phyloP scores from a whole-genome alignment of 2,888 invertebrate genomes.

The Tetragonula carbonaria region DNA sequence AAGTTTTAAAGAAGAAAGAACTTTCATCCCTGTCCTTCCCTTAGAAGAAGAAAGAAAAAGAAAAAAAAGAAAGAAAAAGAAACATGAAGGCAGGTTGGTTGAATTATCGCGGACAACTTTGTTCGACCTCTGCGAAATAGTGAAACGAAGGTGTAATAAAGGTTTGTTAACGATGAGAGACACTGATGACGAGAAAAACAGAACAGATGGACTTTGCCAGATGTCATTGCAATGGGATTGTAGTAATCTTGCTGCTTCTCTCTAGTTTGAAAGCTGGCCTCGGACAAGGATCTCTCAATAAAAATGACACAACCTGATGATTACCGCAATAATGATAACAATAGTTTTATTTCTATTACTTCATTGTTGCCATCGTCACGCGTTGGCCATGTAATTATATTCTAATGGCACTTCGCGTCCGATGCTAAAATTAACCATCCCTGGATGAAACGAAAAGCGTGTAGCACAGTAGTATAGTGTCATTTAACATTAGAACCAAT shows the following conservation, averaged over 20 bases:
- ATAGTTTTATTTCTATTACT: conserved; percentile 26
- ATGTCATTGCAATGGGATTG: conserved; percentile 55
- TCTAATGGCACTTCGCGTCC: not conserved
- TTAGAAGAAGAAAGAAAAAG: too few relatives aligned
- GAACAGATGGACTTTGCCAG: conserved; percentile 62
- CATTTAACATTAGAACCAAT: too few relatives aligned
- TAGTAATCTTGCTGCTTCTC: conserved; percentile 52
- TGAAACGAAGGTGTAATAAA: conserved; percentile 17
- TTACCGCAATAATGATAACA: conserved; percentile 40
- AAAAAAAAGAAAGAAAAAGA: not conserved
- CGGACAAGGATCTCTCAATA: conserved; percentile 38
- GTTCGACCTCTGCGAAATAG: conserved; percentile 43
- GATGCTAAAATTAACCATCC: conserved; percentile 7
- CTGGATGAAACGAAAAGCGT: conserved; percentile 8
- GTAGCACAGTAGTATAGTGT: not conserved
- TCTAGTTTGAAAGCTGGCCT: conserved; percentile 31
- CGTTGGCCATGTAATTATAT: conserved; percentile 3
- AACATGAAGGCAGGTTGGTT: not conserved
- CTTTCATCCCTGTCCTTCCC: too few relatives aligned
- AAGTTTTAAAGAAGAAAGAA: not conserved
- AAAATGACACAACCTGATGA: conserved; percentile 25
- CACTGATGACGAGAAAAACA: conserved; percentile 63
- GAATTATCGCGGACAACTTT: not conserved
- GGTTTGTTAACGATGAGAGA: conserved; percentile 56
- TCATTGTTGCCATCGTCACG: not conserved